These are phyloP conservation scores for Ruditapes philippinarum DNA, from an alignment of 1,140 invertebrate genomes.

Conservation along the genomic window DNA sequence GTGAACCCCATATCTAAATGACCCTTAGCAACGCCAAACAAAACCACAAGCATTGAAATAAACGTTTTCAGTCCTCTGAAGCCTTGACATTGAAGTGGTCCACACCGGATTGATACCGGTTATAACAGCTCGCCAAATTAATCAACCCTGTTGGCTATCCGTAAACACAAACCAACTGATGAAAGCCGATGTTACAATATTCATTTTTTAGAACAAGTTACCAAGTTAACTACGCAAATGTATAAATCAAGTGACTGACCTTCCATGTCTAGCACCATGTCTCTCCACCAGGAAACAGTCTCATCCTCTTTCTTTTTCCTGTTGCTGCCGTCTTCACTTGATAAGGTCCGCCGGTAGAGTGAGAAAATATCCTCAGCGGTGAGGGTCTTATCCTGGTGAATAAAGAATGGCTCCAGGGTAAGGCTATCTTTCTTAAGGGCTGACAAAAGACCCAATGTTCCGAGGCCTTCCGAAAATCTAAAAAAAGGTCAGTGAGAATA, in stretches of 20 bases:
- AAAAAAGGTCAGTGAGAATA: conserved; percentile 34
- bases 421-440: conserved; percentile 16
- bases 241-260: conserved; percentile 45
- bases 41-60: too few species aligned
- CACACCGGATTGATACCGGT: too few species aligned
- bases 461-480: conserved; percentile 31
- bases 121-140: too few species aligned
- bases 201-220: conserved; percentile 21
- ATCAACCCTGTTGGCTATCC: too few species aligned
- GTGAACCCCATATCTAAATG: too few species aligned
- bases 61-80: too few species aligned
- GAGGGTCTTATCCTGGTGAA: conserved; percentile 19
- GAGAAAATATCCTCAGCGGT: conserved; percentile 32
- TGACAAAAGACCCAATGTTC: conserved; percentile 37
- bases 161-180: conserved; percentile 23
- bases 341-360: conserved; percentile 22
- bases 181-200: conserved; percentile 18
- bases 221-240: conserved; percentile 7
- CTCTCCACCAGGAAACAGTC: conserved; percentile 35
- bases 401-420: conserved; percentile 35
- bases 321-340: conserved; percentile 30
- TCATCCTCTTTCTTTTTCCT: conserved; percentile 39
- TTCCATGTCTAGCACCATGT: conserved; percentile 38
- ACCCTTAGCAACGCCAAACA: too few species aligned
- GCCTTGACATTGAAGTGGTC: too few species aligned